Base-by-base conservation (phyloP, 2,888 invertebrate species). In the Artemia sinica region DNA sequence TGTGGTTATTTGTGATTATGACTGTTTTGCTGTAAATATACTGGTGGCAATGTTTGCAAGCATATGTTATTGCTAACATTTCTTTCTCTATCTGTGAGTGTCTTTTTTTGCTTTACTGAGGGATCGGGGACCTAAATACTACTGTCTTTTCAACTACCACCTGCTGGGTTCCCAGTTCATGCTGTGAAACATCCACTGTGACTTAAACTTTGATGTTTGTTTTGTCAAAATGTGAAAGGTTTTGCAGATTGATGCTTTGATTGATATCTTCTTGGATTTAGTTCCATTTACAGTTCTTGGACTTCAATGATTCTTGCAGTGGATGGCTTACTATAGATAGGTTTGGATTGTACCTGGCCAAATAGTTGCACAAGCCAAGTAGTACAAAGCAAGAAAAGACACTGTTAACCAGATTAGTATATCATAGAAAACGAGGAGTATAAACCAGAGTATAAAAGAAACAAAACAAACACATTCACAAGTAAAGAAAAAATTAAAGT, bases 1-100 rank as follows among this genome's bases (percentile, higher is more conserved):
- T 52, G 3, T 52, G 58, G 7, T 52, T 14, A 52, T 2, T 52
- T n/a, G 58, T 52, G 3, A 14, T 52, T 52, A 14, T 52, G 58
- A 52, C 58, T 52, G 58, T 52, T 14, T 14, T 52, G 12, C 58
- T 7, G 7, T 4, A 14, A 7, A 52, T 7, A 14, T 52, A 3
- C 58, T 52, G 58, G 58, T 52, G 58, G 58, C 3, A 52, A 14
- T 52, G 58, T 52, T 52, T 52, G 58, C 58, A 52, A 52, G 58
- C 58, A 14, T 52, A 52, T 52, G 58, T 52, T 52, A 52, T 3
- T 41, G 41, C 41, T 41, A 41, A 41, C 5, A 41, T 41, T 41
- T 41, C 41, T 41, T 41, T 41, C 41, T 41, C 41, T 41, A 41
- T 41, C 41, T 41, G 6, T 41, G 41, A 3, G 41, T 41, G 6